phyloP scores from a whole-genome alignment of 2,888 invertebrate species.

The Mimas tiliae region DNA sequence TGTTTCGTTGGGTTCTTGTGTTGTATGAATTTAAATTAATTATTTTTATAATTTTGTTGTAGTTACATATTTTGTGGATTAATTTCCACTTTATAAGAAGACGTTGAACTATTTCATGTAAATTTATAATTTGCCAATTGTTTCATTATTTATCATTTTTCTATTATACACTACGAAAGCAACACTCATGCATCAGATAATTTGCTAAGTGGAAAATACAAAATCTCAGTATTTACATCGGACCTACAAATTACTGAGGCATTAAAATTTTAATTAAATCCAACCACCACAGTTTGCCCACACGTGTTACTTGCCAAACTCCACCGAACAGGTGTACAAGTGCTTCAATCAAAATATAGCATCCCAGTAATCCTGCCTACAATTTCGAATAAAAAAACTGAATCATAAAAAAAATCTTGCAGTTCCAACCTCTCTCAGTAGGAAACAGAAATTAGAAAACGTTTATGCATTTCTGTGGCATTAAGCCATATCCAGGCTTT shows the following conservation, averaged over 20 bases:
- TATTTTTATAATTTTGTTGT: too few species aligned
- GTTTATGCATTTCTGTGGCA: too few species aligned
- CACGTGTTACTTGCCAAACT: not conserved
- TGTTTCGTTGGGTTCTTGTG: not conserved
- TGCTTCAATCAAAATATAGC: slow-evolving; percentile 4
- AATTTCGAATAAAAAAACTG: not conserved
- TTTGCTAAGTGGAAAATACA: not conserved
- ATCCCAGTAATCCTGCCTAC: not conserved
- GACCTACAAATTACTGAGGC: not conserved
- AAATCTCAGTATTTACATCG: not conserved
- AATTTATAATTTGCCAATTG: too few species aligned
- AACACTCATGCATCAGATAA: not conserved
- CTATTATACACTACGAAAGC: too few species aligned
- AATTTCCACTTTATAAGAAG: too few species aligned
- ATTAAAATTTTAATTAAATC: slow-evolving; percentile 10
- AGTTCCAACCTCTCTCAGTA: too few species aligned
- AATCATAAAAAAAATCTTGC: too few species aligned
- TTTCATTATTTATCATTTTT: too few species aligned
- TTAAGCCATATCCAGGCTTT: too few species aligned
- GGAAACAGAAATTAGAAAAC: too few species aligned
- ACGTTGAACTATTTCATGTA: too few species aligned
- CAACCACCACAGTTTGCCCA: not conserved
- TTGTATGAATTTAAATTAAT: not conserved
- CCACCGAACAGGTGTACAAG: slow-evolving; percentile 5
- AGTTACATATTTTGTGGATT: not conserved